These are phyloP conservation scores for Coptotermes formosanus DNA, from an alignment of 1,140 invertebrate genomes.

Conservation along the genomic window DNA sequence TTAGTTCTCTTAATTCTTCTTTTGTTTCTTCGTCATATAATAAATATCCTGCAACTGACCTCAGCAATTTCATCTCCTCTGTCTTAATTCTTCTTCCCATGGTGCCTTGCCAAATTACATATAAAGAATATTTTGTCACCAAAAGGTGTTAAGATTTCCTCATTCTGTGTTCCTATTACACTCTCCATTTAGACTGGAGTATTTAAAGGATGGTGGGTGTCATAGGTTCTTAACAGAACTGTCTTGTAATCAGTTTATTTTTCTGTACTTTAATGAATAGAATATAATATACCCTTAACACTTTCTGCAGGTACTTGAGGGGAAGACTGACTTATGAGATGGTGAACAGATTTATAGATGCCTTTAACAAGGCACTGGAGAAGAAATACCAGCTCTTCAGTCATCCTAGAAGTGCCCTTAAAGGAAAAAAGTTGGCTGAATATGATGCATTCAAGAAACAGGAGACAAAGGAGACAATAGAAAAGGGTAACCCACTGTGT, in stretches of 20 bases:
- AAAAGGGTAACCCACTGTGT: not conserved
- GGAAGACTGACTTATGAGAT: not conserved
- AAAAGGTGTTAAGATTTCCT: not conserved
- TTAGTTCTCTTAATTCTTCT: too few species aligned
- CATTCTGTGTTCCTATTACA: not conserved
- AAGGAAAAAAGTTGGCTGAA: not conserved
- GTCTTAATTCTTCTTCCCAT: too few species aligned
- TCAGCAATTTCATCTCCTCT: too few species aligned
- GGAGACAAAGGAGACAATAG: not conserved
- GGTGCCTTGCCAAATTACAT: too few species aligned
- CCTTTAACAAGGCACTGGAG: not conserved
- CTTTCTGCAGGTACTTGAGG: not conserved
- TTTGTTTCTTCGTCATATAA: too few species aligned
- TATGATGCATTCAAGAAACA: slow-evolving; percentile 13
- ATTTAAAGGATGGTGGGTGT: not conserved
- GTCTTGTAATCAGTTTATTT: too few species aligned
- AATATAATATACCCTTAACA: not conserved
- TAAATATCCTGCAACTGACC: too few species aligned
- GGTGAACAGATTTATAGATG: not conserved
- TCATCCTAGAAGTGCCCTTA: not conserved
- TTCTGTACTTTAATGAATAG: too few species aligned
- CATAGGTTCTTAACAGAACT: not conserved
- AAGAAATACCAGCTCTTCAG: slow-evolving; percentile 5
- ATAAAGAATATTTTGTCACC: too few species aligned
- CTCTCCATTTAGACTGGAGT: not conserved